Percentiles rank a stretch among this genome's conserved stretches.
phyloP scores from a whole-genome alignment of 1,140 invertebrate genomes.

The Micrasema minimum region DNA sequence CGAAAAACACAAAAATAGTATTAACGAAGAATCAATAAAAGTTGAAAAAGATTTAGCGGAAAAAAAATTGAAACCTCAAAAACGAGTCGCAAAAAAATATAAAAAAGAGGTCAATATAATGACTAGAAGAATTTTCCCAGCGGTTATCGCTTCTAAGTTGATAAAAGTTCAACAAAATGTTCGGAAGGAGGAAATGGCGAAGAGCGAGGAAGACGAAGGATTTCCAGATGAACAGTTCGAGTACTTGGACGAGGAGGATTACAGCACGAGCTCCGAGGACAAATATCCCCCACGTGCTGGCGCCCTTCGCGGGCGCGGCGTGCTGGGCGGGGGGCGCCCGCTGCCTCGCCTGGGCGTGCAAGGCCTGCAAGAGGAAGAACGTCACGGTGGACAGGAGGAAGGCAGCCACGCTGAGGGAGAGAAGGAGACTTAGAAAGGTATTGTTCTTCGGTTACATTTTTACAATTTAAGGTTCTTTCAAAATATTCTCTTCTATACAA shows the following conservation, averaged over 20 bases:
- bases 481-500: too few relatives aligned
- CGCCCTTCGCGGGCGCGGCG: constrained; percentile 36
- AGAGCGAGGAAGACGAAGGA: constrained; percentile 38
- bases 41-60: constrained; percentile 1
- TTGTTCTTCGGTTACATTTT: background rate
- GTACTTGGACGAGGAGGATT: constrained; percentile 44
- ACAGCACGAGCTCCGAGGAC: constrained; percentile 42
- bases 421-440: constrained; percentile 91
- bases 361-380: constrained; percentile 94
- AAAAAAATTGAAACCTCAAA: background rate
- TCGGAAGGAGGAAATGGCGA: background rate
- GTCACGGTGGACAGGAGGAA: constrained; percentile 94
- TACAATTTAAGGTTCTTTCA: too few relatives aligned
- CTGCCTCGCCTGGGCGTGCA: constrained; percentile 95
- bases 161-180: background rate
- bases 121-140: constrained; percentile 1
- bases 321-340: constrained; percentile 64
- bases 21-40: constrained; percentile 8
- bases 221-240: constrained; percentile 44
- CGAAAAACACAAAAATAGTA: background rate
- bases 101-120: background rate
- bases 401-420: constrained; percentile 94
- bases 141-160: too few relatives aligned
- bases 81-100: background rate
- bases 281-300: constrained; percentile 47